Evolutionary conservation across 1,140 invertebrate species (phyloP).

Genomic region (Araneus ventricosus): DNA sequence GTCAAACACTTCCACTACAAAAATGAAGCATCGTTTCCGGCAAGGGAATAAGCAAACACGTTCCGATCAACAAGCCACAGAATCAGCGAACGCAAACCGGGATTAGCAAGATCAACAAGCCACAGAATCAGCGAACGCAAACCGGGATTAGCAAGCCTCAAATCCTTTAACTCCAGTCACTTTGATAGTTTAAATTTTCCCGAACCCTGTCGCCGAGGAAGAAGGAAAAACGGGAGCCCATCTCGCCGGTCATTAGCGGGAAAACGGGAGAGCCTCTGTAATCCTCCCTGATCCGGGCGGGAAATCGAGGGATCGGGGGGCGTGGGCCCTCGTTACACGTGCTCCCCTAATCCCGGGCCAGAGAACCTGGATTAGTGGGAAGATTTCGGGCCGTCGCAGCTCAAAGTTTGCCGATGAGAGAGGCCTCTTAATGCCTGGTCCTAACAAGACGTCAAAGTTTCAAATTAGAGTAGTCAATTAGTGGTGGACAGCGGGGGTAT

Average conservation of each 20-base stretch:
- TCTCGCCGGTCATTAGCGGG: background rate
- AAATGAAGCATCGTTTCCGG: too few relatives aligned
- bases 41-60: too few relatives aligned
- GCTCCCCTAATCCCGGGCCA: conserved; percentile 29
- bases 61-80: background rate
- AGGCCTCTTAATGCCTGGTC: background rate
- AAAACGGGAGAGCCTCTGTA: background rate
- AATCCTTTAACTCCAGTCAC: conserved; percentile 25
- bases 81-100: too few relatives aligned
- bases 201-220: background rate
- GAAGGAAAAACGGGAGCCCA: background rate
- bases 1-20: too few relatives aligned
- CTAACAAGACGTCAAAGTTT: conserved; percentile 55
- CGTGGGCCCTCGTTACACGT: conserved; percentile 21
- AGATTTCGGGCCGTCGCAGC: background rate
- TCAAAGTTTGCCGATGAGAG: conserved; percentile 31
- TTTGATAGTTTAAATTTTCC: conserved; percentile 30
- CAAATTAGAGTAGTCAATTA: conserved; percentile 46
- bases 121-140: background rate
- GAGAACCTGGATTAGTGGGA: conserved; percentile 6
- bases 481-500: background rate
- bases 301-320: conserved; percentile 39
- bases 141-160: background rate
- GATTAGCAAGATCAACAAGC: background rate
- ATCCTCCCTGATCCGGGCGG: conserved; percentile 17